These are phyloP conservation scores for Tetanocera ferruginea DNA, from an alignment of 2,888 invertebrate species.

Conservation along the genomic window DNA sequence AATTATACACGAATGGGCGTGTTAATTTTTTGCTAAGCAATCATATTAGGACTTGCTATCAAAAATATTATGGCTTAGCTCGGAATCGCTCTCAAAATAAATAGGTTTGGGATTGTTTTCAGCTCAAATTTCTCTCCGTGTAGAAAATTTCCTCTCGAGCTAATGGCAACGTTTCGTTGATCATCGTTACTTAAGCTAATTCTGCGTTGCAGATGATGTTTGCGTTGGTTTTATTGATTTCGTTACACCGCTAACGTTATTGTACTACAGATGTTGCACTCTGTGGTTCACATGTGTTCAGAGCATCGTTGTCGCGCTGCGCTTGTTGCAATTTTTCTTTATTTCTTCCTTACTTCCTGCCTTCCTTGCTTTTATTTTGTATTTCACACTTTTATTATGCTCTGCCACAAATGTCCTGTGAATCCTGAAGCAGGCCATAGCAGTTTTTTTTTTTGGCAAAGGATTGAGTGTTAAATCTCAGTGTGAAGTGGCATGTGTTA, in stretches of 20 bases:
- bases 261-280: conserved; percentile 27
- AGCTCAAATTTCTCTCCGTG: no score
- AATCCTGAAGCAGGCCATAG: conserved; percentile 8
- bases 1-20: no score
- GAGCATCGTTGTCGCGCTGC: not conserved
- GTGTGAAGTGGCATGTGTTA: conserved; percentile 23
- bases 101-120: no score
- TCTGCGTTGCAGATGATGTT: conserved; percentile 36
- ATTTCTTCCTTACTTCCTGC: no score
- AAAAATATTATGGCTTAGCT: no score
- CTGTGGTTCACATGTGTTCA: conserved; percentile 50
- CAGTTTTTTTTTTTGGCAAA: not conserved
- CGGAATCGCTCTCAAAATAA: no score
- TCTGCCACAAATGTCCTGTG: not conserved
- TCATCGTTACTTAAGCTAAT: no score
- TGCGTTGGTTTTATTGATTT: not conserved
- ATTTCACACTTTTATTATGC: no score
- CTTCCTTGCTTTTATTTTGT: not conserved
- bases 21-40: no score
- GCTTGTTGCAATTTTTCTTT: not conserved
- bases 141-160: no score
- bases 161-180: no score
- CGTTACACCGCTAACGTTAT: conserved; percentile 33
- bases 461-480: conserved; percentile 38
- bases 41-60: no score